phyloP scores from a whole-genome alignment of 2,888 invertebrate species.

The Drosophila aldrichi region DNA sequence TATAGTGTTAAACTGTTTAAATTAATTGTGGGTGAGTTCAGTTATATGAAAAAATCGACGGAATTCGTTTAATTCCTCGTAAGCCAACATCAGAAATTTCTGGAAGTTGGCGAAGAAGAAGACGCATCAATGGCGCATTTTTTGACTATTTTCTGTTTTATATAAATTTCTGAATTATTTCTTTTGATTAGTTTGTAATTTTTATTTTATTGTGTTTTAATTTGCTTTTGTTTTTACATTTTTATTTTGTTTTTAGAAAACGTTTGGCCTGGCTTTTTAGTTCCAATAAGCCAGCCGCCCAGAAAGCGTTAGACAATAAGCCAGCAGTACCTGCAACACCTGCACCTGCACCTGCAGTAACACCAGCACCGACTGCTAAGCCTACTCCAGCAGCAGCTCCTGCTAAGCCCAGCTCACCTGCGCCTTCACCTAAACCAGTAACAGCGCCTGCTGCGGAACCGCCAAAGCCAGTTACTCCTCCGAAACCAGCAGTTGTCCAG shows the following conservation, averaged over 20 bases:
- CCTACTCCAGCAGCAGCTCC: constrained; percentile 24
- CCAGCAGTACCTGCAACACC: constrained; percentile 43
- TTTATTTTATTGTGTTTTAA: constrained; percentile 44
- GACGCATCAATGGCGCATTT: neutral
- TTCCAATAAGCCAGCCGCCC: constrained; percentile 75
- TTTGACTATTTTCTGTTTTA: neutral
- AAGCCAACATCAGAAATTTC: constrained; percentile 9
- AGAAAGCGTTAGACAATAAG: constrained; percentile 77
- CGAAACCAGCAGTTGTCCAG: constrained; percentile 32
- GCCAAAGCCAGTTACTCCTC: constrained; percentile 33
- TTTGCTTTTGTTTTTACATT: constrained; percentile 54
- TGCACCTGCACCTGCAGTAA: constrained; percentile 11
- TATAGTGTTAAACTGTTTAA: neutral
- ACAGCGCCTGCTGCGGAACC: constrained; percentile 28
- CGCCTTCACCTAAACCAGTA: constrained; percentile 46
- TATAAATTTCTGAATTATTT: constrained; percentile 22
- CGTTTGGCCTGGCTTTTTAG: constrained; percentile 85
- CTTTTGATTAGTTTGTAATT: constrained; percentile 9
- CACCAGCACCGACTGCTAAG: constrained; percentile 15
- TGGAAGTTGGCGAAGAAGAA: constrained; percentile 22
- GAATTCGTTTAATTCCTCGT: neutral
- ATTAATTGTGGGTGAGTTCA: constrained; percentile 32
- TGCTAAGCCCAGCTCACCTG: constrained; percentile 33
- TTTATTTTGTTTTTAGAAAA: constrained; percentile 81
- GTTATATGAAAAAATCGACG: neutral